These are phyloP conservation scores for Anguilla pacifica DNA, from an alignment of 2,797 vertebrate genomes.

Conservation along the genomic window DNA sequence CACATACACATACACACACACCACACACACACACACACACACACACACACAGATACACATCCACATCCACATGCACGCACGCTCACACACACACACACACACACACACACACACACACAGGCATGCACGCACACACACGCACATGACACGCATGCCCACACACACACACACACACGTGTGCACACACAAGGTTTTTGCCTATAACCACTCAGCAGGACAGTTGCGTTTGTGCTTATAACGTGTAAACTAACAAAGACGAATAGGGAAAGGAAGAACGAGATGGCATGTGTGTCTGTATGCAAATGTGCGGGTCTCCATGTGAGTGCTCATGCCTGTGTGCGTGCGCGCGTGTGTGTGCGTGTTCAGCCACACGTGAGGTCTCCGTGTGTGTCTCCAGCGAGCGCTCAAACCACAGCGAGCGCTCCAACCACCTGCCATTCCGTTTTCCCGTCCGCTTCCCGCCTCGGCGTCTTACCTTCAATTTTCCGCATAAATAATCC, in stretches of 20 bases:
- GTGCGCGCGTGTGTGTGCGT: slow-evolving; percentile 42
- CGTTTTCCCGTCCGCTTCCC: slow-evolving; percentile 61
- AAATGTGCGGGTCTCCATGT: slow-evolving; percentile 5
- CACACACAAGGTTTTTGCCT: not conserved
- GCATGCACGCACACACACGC: slow-evolving; percentile 43
- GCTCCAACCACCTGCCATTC: slow-evolving; percentile 57
- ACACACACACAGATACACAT: too few species aligned
- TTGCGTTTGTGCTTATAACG: not conserved
- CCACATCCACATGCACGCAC: not conserved
- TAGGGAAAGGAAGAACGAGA: not conserved
- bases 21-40: too few species aligned
- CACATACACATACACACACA: not conserved
- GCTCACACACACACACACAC: not conserved
- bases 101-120: slow-evolving; percentile 44
- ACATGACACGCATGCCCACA: not conserved
- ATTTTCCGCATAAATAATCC: slow-evolving; percentile 69
- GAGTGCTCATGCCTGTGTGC: slow-evolving; percentile 5
- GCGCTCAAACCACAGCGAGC: slow-evolving; percentile 60
- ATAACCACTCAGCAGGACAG: not conserved
- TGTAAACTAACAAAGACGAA: not conserved
- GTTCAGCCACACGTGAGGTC: slow-evolving; percentile 25
- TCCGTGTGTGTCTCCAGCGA: slow-evolving; percentile 44
- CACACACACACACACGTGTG: not conserved
- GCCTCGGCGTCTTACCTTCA: slow-evolving; percentile 64
- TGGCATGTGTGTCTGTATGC: not conserved